These are phyloP conservation scores for Rutilus rutilus DNA, from an alignment of 2,113 vertebrate genomes.

Conservation along the genomic window DNA sequence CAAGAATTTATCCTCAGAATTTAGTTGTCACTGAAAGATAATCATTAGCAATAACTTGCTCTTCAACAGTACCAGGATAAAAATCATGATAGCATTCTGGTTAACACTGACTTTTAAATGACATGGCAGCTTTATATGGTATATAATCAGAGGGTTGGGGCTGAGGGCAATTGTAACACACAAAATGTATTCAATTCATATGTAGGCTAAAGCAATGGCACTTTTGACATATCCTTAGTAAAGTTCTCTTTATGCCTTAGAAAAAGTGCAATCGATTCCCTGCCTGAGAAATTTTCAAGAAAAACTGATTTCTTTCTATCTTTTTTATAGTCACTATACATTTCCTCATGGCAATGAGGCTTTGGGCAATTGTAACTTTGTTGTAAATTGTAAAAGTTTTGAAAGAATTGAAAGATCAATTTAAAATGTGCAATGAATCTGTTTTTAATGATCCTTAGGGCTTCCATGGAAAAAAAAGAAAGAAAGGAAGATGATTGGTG, in stretches of 20 bases:
- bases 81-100: neutral
- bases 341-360: neutral
- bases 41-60: slow-evolving; percentile 20
- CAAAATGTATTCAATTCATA: neutral
- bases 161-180: neutral
- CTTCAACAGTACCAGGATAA: neutral
- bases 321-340: neutral
- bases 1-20: neutral
- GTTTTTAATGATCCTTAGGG: slow-evolving; percentile 25
- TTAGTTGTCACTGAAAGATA: neutral
- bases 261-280: neutral
- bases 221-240: neutral
- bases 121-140: neutral
- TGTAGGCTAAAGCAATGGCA: neutral
- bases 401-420: neutral
- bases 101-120: neutral
- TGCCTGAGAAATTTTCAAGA: neutral
- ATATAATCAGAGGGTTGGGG: neutral
- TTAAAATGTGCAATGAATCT: neutral
- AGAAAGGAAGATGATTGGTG: slow-evolving; percentile 11
- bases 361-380: neutral
- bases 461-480: slow-evolving; percentile 21
- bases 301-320: neutral
- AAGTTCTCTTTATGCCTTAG: neutral
- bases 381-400: no score